phyloP scores from a whole-genome alignment of 2,113 vertebrate species.

The Cnemophilus loriae region DNA sequence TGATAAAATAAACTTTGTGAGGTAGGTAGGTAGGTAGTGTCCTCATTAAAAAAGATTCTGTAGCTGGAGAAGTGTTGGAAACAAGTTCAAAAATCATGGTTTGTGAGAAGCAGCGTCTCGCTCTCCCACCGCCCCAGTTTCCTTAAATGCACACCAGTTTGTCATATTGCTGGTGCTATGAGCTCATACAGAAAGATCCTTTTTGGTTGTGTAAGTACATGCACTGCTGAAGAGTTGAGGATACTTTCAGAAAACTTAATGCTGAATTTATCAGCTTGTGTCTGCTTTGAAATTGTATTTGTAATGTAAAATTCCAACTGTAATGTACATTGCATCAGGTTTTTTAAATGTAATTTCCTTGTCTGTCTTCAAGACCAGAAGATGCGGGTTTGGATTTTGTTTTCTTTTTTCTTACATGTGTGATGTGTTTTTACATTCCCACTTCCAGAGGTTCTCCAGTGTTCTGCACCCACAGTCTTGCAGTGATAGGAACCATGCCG shows the following conservation, averaged over 20 bases:
- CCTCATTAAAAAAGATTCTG: background rate
- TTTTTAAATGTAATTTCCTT: background rate
- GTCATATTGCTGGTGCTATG: background rate
- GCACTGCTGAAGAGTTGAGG: background rate
- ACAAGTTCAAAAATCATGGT: background rate
- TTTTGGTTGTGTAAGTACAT: background rate
- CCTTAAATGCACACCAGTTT: conserved; percentile 2
- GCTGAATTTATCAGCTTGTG: background rate
- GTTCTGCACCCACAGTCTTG: background rate
- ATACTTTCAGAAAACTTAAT: background rate
- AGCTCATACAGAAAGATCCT: background rate
- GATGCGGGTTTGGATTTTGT: background rate
- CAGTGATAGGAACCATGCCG: rapidly evolving
- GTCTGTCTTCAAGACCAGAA: background rate
- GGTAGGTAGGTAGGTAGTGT: background rate
- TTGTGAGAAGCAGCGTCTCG: background rate
- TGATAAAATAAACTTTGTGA: background rate
- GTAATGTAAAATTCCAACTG: background rate
- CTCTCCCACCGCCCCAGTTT: background rate
- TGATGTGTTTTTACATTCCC: background rate
- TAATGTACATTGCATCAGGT: rapidly evolving
- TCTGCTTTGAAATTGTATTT: background rate
- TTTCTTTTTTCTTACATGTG: background rate
- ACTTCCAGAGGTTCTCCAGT: background rate
- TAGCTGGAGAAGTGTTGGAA: background rate